Conservation (phyloP, 1,140 invertebrate species). For the Antheraea pernyi region DNA sequence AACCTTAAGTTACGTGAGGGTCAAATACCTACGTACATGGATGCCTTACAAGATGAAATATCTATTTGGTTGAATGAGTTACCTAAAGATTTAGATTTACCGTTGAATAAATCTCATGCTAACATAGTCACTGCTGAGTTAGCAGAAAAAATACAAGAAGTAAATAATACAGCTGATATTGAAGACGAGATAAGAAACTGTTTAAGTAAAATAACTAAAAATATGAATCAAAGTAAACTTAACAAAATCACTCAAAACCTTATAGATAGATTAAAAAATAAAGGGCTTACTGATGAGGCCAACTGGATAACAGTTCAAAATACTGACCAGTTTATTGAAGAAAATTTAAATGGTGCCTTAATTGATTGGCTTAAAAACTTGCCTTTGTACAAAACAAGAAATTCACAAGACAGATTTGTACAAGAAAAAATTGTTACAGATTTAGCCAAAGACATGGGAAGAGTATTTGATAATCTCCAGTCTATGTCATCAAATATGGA, state of each 20-base stretch:
- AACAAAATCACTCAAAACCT: neutral
- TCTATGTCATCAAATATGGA: neutral
- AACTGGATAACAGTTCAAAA: constrained; percentile 9
- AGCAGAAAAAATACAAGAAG: constrained; percentile 6
- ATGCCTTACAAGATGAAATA: constrained; percentile 14
- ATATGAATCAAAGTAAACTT: neutral
- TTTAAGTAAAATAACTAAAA: neutral
- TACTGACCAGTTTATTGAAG: constrained; percentile 12
- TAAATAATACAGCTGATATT: neutral
- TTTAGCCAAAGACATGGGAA: constrained; percentile 8
- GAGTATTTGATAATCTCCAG: constrained; percentile 4
- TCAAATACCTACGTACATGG: constrained; percentile 5
- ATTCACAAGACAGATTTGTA: neutral
- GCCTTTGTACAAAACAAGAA: constrained; percentile 1
- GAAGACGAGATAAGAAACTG: neutral
- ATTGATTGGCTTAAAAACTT: constrained; percentile 15
- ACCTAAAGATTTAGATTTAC: constrained; percentile 5
- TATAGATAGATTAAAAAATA: neutral
- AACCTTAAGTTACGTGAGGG: constrained; percentile 7
- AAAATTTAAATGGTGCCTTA: constrained; percentile 10
- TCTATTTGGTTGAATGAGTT: constrained; percentile 16
- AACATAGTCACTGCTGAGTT: constrained; percentile 9
- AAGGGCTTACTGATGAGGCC: constrained; percentile 3
- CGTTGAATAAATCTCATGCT: neutral
- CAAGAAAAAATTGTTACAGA: constrained; percentile 7